Evolutionary conservation across 2,113 vertebrate genomes (phyloP).

Genomic region (Syngnathus scovelli): DNA sequence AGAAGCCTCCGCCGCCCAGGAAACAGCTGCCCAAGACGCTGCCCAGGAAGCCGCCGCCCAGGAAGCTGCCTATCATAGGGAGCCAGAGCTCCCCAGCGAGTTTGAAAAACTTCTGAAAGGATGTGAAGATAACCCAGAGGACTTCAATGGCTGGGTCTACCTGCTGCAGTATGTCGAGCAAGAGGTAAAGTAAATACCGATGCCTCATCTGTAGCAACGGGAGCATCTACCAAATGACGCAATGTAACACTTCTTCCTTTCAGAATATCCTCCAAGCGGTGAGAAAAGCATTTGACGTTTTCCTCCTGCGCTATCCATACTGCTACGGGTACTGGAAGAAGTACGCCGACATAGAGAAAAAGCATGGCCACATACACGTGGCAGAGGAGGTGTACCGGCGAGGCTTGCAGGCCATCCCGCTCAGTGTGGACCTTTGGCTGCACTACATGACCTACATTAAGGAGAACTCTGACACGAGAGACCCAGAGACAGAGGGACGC

Average conservation of each 20-base stretch:
- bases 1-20: slow-evolving; percentile 75
- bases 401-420: slow-evolving; percentile 94
- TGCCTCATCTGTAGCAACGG: background rate
- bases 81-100: slow-evolving; percentile 78
- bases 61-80: slow-evolving; percentile 29
- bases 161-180: slow-evolving; percentile 95
- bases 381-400: slow-evolving; percentile 97
- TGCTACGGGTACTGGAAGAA: slow-evolving; percentile 99
- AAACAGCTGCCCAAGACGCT: slow-evolving; percentile 65
- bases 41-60: slow-evolving; percentile 36
- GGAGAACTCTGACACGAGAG: slow-evolving; percentile 84
- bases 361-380: slow-evolving; percentile 81
- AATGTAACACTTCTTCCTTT: slow-evolving; percentile 14
- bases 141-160: slow-evolving; percentile 97
- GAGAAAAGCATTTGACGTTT: slow-evolving; percentile 87
- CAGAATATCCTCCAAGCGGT: slow-evolving; percentile 86
- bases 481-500: slow-evolving; percentile 81
- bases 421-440: slow-evolving; percentile 98
- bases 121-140: slow-evolving; percentile 90
- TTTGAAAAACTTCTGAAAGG: slow-evolving; percentile 92
- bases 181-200: slow-evolving; percentile 76
- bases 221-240: background rate
- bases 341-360: slow-evolving; percentile 94
- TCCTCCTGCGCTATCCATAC: slow-evolving; percentile 92
- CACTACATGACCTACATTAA: slow-evolving; percentile 96